These are phyloP conservation scores for Microcebus tavaratra DNA, from an alignment of 2,113 vertebrate species.

Conservation along the genomic window DNA sequence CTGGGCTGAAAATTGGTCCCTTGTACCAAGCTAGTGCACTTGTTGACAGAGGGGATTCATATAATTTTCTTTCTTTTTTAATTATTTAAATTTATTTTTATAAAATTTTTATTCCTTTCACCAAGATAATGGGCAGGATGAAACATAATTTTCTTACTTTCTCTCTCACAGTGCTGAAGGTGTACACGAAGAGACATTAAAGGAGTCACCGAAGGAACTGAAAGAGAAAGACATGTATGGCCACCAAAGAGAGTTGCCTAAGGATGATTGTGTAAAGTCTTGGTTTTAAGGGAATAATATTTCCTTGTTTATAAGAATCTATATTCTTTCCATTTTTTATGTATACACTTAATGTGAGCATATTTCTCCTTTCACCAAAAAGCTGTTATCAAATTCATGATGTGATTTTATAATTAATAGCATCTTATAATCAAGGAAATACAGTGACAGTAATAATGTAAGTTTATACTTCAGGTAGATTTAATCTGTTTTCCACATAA, in stretches of 20 bases:
- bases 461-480: slow-evolving; percentile 15
- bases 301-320: slow-evolving; percentile 54
- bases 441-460: neutral
- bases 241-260: neutral
- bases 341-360: neutral
- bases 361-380: slow-evolving; percentile 47
- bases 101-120: too few relatives aligned
- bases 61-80: slow-evolving; percentile 34
- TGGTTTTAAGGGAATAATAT: slow-evolving; percentile 33
- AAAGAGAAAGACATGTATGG: slow-evolving; percentile 81
- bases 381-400: neutral
- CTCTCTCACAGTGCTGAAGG: slow-evolving; percentile 68
- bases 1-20: neutral
- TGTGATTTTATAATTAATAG: neutral
- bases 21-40: neutral
- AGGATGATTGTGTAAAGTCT: slow-evolving; percentile 43
- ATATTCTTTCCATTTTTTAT: slow-evolving; percentile 10
- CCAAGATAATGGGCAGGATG: too few relatives aligned
- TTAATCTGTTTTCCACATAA: slow-evolving; percentile 12
- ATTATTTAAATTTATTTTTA: too few relatives aligned
- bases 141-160: slow-evolving; percentile 26
- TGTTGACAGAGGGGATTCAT: neutral
- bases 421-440: slow-evolving; percentile 58
- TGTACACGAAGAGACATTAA: neutral
- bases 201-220: slow-evolving; percentile 67